These are phyloP conservation scores for Gisinianus flammeolus DNA, from an alignment of 2,888 invertebrate genomes.

Conservation along the genomic window DNA sequence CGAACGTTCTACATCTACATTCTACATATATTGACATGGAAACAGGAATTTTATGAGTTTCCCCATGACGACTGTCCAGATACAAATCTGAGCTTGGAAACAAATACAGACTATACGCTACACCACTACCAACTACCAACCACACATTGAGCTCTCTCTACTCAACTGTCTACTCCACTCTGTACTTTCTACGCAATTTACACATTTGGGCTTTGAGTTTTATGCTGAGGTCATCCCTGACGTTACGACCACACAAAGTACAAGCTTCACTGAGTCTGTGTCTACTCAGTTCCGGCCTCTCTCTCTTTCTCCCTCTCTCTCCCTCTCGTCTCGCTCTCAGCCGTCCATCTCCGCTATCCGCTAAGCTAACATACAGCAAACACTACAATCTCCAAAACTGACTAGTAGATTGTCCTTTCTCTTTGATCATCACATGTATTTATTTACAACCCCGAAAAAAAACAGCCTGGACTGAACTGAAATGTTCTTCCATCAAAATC, in stretches of 20 bases:
- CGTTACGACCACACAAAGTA: neutral
- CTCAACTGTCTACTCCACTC: too few species aligned
- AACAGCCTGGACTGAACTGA: too few species aligned
- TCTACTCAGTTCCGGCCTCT: neutral
- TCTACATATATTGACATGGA: neutral
- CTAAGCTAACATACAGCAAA: too few species aligned
- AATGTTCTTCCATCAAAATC: neutral
- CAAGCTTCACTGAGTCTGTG: too few species aligned
- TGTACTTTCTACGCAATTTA: neutral
- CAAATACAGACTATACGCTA: too few species aligned
- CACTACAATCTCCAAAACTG: too few species aligned
- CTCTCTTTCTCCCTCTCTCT: neutral
- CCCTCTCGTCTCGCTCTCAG: too few species aligned
- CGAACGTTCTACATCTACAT: neutral
- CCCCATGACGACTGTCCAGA: neutral
- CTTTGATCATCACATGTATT: constrained; percentile 3
- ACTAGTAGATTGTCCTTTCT: constrained; percentile 3
- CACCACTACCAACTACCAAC: too few species aligned
- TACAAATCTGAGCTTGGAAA: too few species aligned
- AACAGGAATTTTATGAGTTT: neutral
- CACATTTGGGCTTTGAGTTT: neutral
- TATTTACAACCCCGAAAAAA: too few species aligned
- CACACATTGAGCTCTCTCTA: too few species aligned
- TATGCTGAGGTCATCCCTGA: neutral
- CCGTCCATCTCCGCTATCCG: too few species aligned